Evolutionary conservation across 1,140 invertebrate species (phyloP), one percentile per base, ranked within the genome.

Genomic region (Cydia amplana): DNA sequence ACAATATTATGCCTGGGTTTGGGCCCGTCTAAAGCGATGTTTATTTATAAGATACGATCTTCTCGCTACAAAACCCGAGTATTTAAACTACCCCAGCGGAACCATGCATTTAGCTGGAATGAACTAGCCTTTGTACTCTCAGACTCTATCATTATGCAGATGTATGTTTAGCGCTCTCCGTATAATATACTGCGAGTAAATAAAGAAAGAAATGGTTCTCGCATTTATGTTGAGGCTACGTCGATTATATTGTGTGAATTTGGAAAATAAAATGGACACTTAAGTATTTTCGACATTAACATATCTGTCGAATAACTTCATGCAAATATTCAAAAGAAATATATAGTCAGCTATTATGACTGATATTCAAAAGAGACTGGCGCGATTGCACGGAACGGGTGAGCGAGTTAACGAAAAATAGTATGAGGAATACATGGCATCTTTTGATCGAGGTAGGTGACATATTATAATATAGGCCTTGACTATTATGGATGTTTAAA

Each of bases 141-240:
- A 60, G 20, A 23, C 55, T 60, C 55, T 60, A 60, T 60, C 55
- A 60, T 60, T 60, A 60, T 60, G 55, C 55, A 60, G 55, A 60
- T 60, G 55, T 20, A 23, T 60, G 55, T 60, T 60, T 60, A 60
- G 55, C 55, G 20, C 0, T 60, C 55, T 60, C 55, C 7, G 51
- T 55, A 14, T 55, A 18, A 55, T 55, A 18, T 55, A 55, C n/a
- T 60, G n/a, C 55, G 55, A 23, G 10, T 10, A 60, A 60, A 23
- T 10, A 60, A 5, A 60, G 55, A 23, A 60, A 60, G 55, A 60
- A 23, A 60, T 23, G 9, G n/a, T n/a, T n/a, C 10, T 60, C 20
- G 55, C 10, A 60, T 60, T 60, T 60, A 60, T 3, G 18, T 55
- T 5, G 55, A 10, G 20, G 10, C 55, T 60, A 23, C 18, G 55